A percentile compares a stretch with the other conserved stretches of the same genome.
phyloP scores from a whole-genome alignment of 1,140 invertebrate species.

The Drosophila chauvacae region DNA sequence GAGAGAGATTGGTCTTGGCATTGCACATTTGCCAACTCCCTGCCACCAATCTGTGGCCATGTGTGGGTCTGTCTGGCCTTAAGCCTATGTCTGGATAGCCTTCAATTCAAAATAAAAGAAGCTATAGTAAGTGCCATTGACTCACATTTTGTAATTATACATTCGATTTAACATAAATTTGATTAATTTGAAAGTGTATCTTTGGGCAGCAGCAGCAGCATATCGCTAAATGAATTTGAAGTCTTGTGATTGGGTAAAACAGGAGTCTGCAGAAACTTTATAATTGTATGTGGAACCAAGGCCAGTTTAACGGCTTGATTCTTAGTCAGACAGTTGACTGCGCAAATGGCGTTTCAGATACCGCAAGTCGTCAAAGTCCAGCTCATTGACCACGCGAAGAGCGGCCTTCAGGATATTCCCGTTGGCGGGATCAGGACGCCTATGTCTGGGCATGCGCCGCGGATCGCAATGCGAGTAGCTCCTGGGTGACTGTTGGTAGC shows the following conservation, averaged over 20 bases:
- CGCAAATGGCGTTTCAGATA: not conserved
- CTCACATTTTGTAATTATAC: not conserved
- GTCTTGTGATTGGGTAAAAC: too few relatives aligned
- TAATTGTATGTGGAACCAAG: not conserved
- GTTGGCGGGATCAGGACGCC: not conserved
- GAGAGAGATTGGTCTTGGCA: conserved; percentile 38
- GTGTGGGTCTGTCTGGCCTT: not conserved
- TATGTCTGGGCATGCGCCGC: not conserved
- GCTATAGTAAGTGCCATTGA: not conserved
- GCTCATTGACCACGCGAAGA: not conserved
- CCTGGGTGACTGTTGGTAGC: not conserved
- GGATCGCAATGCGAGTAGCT: not conserved
- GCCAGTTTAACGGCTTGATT: not conserved
- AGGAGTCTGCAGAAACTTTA: too few relatives aligned
- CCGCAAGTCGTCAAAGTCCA: not conserved
- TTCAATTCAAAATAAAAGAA: not conserved
- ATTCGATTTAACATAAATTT: not conserved
- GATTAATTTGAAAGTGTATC: not conserved
- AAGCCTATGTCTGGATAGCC: not conserved
- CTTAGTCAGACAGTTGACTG: not conserved
- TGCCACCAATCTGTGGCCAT: not conserved
- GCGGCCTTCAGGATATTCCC: not conserved
- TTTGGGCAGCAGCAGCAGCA: too few relatives aligned
- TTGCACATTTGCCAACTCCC: conserved; percentile 6
- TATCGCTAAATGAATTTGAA: too few relatives aligned